These are phyloP conservation scores for Apis cerana DNA, from an alignment of 1,140 invertebrate species.

Conservation along the genomic window DNA sequence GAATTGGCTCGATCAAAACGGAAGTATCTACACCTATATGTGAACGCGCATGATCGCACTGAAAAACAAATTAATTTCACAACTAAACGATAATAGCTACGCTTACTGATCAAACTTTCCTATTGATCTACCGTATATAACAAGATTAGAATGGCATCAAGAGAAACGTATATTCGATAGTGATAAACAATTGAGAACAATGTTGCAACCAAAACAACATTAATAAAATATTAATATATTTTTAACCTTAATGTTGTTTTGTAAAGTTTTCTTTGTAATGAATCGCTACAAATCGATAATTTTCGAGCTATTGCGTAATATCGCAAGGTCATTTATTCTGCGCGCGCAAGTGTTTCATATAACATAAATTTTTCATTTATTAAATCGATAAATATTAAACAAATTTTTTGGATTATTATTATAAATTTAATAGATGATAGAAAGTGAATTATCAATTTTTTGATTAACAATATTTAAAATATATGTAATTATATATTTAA, in stretches of 20 bases:
- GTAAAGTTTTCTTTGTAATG: neutral
- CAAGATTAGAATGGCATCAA: neutral
- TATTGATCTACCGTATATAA: conserved; percentile 7
- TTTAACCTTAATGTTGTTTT: neutral
- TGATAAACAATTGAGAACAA: conserved; percentile 5
- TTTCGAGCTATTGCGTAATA: conserved; percentile 5
- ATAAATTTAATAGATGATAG: neutral
- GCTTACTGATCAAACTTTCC: conserved; percentile 1
- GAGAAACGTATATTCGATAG: neutral
- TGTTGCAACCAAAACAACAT: neutral
- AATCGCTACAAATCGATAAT: neutral
- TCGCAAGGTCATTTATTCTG: neutral
- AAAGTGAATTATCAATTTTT: neutral
- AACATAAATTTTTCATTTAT: neutral
- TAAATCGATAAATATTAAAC: neutral
- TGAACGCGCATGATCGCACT: neutral
- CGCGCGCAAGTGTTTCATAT: neutral
- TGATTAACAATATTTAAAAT: neutral
- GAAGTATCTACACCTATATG: neutral
- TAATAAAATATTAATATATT: neutral
- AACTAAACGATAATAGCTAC: conserved; percentile 30
- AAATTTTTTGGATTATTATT: neutral
- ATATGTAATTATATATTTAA: no score
- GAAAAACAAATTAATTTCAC: conserved; percentile 40
- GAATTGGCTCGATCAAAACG: neutral